Evolutionary conservation across 2,113 vertebrate genomes (phyloP).

Genomic region (Daboia siamensis): DNA sequence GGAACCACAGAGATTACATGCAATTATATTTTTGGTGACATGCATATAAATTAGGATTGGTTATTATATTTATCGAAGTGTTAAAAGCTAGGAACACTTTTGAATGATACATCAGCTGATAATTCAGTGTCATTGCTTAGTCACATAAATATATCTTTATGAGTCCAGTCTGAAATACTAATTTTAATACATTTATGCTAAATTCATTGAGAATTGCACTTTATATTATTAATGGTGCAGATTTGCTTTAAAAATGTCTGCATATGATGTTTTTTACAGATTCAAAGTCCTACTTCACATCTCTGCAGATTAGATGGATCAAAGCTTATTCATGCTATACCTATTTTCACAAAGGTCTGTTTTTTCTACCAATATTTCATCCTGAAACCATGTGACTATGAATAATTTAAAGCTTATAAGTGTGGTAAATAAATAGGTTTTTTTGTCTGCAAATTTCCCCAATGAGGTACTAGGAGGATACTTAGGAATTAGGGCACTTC

Average conservation of each 20-base stretch:
- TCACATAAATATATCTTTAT: background rate
- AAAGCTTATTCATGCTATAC: slow-evolving; percentile 65
- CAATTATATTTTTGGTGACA: background rate
- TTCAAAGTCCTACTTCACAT: slow-evolving; percentile 83
- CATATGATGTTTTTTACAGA: slow-evolving; percentile 64
- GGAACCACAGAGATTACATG: background rate
- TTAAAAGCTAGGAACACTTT: background rate
- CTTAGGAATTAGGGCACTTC: background rate
- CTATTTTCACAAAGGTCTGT: slow-evolving; percentile 87
- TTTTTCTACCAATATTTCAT: slow-evolving; percentile 37
- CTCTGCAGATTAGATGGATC: slow-evolving; percentile 72
- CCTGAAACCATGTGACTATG: background rate
- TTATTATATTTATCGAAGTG: background rate
- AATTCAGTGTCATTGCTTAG: background rate
- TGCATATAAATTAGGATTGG: background rate
- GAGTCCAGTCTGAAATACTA: background rate
- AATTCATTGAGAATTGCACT: background rate
- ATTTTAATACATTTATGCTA: background rate
- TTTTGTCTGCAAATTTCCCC: background rate
- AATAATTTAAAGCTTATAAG: background rate
- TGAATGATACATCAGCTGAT: background rate
- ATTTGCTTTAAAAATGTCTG: slow-evolving; percentile 17
- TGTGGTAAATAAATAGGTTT: background rate
- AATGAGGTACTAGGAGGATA: background rate
- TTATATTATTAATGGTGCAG: background rate